Conservation (phyloP, 2,888 invertebrate species). For the Chaitophorus viminalis region DNA sequence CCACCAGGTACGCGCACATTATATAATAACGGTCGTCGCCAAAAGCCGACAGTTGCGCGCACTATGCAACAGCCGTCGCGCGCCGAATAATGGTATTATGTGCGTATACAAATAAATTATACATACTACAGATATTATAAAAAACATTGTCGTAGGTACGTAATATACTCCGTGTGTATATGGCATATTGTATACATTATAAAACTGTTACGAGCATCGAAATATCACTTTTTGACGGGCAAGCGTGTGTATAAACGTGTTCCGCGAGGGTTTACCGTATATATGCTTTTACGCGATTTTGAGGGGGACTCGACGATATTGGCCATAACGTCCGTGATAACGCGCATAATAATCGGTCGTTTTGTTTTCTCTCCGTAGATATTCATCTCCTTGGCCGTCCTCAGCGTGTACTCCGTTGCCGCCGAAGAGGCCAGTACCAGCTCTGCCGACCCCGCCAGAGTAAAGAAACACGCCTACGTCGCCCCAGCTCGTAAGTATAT, state of each 20-base stretch:
- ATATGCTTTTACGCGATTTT: no score
- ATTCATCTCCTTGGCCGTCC: conserved; percentile 64
- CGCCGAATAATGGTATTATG: background rate
- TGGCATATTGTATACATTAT: no score
- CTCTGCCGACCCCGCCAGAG: conserved; percentile 23
- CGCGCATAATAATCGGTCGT: background rate
- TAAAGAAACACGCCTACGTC: conserved; percentile 62
- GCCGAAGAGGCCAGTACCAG: conserved; percentile 62
- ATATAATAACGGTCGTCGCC: background rate
- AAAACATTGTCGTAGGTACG: no score
- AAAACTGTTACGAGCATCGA: no score
- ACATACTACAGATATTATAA: no score
- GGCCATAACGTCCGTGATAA: no score
- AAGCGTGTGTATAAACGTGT: background rate
- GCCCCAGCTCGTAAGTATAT: conserved; percentile 37
- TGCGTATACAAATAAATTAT: no score
- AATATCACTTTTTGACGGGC: no score
- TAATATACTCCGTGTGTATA: no score
- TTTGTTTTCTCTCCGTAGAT: conserved; percentile 62
- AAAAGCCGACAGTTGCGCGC: background rate
- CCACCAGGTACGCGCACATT: no score
- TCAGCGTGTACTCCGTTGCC: conserved; percentile 63
- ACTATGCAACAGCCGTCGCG: background rate
- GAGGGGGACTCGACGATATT: no score
- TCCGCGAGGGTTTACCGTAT: no score